phyloP scores from a whole-genome alignment of 1,140 invertebrate genomes.

The Drosophila watanabei region DNA sequence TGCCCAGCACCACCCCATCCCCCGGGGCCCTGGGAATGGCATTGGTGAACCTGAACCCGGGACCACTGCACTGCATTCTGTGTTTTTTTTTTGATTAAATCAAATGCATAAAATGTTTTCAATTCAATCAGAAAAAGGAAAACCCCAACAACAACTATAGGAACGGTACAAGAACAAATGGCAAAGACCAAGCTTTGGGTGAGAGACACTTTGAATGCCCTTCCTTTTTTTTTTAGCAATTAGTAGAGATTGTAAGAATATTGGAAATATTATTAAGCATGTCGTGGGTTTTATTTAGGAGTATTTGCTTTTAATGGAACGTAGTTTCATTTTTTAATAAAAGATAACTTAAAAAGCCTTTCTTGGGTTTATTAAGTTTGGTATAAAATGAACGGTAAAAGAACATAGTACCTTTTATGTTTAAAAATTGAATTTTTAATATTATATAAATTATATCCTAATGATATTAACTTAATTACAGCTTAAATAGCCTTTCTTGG shows the following conservation, averaged over 20 bases:
- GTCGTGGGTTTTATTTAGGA: neutral
- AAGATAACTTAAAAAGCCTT: neutral
- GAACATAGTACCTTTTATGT: neutral
- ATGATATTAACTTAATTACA: no score
- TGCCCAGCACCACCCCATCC: conserved; percentile 23
- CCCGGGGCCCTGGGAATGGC: conserved; percentile 22
- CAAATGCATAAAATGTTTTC: conserved; percentile 84
- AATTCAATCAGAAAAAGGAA: conserved; percentile 68
- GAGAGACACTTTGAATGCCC: neutral
- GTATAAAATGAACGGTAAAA: neutral
- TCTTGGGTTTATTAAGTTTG: neutral
- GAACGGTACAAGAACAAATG: conserved; percentile 28
- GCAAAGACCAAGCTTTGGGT: neutral
- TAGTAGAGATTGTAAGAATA: neutral
- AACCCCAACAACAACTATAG: conserved; percentile 5
- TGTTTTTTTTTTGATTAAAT: conserved; percentile 83
- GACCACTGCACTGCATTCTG: conserved; percentile 59
- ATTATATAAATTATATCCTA: neutral
- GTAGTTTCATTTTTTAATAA: neutral
- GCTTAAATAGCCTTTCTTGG: neutral
- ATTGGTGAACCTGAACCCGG: conserved; percentile 43
- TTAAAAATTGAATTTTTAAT: neutral
- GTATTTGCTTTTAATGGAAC: neutral
- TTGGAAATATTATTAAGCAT: neutral
- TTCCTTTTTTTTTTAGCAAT: neutral